Evolutionary conservation across 2,113 vertebrate genomes (phyloP).

Genomic region (Ptilorrhoa leucosticta): DNA sequence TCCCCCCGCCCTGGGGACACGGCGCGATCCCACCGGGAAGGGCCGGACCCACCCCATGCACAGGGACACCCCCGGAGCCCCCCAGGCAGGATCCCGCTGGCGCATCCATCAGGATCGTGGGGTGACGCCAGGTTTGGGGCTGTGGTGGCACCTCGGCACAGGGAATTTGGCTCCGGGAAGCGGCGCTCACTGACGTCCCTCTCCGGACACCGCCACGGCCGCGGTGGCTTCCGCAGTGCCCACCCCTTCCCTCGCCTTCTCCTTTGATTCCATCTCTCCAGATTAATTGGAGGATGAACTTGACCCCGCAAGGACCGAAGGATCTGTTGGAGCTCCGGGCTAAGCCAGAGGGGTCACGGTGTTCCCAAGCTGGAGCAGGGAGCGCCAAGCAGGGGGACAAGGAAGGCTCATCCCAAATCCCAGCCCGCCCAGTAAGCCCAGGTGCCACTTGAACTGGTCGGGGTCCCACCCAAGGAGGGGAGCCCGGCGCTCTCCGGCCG

Average conservation of each 20-base stretch:
- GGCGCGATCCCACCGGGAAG: not conserved
- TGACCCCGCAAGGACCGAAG: not conserved
- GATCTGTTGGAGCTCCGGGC: not conserved
- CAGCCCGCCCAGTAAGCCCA: not conserved
- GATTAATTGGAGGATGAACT: not conserved
- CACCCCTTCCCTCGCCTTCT: not conserved
- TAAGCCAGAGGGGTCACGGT: not conserved
- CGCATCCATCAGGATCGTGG: accelerated
- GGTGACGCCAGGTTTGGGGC: not conserved
- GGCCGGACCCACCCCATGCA: accelerated
- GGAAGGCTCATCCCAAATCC: not conserved
- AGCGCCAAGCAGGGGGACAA: accelerated
- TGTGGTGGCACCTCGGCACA: not conserved
- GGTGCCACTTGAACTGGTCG: accelerated
- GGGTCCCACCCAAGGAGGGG: not conserved
- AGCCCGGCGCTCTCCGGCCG: not conserved
- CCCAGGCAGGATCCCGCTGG: not conserved
- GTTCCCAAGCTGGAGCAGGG: not conserved
- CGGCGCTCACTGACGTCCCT: not conserved
- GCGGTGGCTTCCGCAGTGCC: not conserved
- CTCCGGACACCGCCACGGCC: not conserved
- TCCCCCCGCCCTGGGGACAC: not conserved
- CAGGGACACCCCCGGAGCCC: not conserved
- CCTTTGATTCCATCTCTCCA: not conserved
- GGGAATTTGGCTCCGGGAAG: not conserved